Percentiles rank a stretch among this genome's conserved stretches.
phyloP scores from a whole-genome alignment of 2,888 invertebrate species.

The Caprella mutica region DNA sequence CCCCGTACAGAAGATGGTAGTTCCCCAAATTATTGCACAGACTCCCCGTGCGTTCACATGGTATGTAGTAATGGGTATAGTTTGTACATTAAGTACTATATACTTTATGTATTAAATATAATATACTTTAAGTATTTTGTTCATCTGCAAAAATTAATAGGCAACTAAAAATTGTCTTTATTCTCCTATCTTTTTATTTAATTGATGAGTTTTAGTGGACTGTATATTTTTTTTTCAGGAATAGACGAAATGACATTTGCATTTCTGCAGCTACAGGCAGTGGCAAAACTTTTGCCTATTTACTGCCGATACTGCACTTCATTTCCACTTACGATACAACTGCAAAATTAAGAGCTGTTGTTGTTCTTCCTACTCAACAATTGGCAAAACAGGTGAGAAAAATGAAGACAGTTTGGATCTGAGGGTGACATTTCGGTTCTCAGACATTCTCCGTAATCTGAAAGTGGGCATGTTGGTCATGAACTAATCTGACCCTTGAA shows the following conservation, averaged over 20 bases:
- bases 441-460: too few species aligned
- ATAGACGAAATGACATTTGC: slow-evolving; percentile 76
- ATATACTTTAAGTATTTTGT: not conserved
- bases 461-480: too few species aligned
- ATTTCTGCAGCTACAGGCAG: slow-evolving; percentile 96
- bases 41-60: too few species aligned
- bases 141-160: not conserved
- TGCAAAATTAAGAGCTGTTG: slow-evolving; percentile 56
- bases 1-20: slow-evolving; percentile 68
- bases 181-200: not conserved
- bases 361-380: slow-evolving; percentile 87
- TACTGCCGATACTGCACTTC: slow-evolving; percentile 75
- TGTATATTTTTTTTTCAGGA: slow-evolving; percentile 38
- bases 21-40: slow-evolving; percentile 54
- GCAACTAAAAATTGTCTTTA: not conserved
- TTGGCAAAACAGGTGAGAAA: slow-evolving; percentile 67
- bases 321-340: slow-evolving; percentile 47
- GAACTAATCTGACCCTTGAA: too few species aligned
- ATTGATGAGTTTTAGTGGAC: not conserved
- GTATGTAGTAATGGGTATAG: too few species aligned
- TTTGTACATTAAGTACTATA: too few species aligned
- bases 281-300: slow-evolving; percentile 92
- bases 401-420: too few species aligned
- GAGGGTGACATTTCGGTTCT: too few species aligned
- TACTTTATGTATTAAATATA: too few species aligned